Evolutionary conservation across 1,140 invertebrate genomes (phyloP).

Genomic region (Drosophila saltans): DNA sequence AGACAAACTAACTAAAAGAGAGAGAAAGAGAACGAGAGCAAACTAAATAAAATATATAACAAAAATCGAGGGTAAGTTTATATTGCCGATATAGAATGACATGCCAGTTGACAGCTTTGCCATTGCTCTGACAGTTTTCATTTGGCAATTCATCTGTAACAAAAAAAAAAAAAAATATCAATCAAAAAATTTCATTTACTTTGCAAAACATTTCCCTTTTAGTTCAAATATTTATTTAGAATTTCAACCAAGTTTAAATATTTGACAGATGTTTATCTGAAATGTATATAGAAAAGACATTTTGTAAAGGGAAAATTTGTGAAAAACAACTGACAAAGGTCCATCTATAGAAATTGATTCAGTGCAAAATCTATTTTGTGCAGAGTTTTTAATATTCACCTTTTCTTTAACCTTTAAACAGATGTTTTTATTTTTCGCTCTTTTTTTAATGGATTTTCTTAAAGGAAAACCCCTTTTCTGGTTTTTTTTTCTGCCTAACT

Average conservation of each 20-base stretch:
- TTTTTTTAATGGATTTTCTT: background rate
- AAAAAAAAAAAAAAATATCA: background rate
- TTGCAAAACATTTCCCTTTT: background rate
- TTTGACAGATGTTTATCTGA: background rate
- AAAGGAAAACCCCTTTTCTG: conserved; percentile 9
- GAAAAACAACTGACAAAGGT: background rate
- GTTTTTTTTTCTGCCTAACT: conserved; percentile 32
- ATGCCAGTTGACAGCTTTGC: conserved; percentile 1
- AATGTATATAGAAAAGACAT: background rate
- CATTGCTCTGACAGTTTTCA: background rate
- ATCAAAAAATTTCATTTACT: background rate
- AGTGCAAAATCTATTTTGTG: background rate
- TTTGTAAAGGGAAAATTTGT: background rate
- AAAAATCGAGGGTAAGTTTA: conserved; percentile 1
- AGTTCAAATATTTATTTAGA: background rate
- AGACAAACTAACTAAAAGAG: conserved; percentile 38
- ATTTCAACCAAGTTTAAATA: background rate
- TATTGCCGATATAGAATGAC: background rate
- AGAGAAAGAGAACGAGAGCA: conserved; percentile 20
- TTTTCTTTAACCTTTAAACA: conserved; percentile 2
- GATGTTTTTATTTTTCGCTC: background rate
- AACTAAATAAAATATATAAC: background rate
- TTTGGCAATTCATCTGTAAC: background rate
- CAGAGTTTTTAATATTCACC: background rate
- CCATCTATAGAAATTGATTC: background rate